Evolutionary conservation across 2,888 invertebrate species (phyloP).

Genomic region (Melieria crassipennis): DNA sequence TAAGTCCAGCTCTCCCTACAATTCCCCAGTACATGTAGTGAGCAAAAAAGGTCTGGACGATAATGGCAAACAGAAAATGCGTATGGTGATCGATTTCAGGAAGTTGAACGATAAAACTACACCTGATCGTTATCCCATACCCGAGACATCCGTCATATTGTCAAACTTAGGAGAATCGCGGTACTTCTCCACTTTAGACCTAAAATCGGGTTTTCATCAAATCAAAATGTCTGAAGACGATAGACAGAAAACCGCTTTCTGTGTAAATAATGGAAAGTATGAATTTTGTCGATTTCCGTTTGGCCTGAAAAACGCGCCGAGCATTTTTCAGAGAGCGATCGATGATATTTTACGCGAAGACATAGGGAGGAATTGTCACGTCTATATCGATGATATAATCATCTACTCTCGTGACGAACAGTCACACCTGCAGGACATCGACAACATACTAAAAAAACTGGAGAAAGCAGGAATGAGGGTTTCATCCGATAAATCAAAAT

Average conservation of each 20-base stretch:
- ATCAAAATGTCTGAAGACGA: constrained; percentile 18
- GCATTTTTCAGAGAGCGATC: constrained; percentile 16
- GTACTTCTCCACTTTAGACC: constrained; percentile 28
- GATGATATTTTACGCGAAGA: constrained; percentile 17
- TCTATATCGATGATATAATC: constrained; percentile 27
- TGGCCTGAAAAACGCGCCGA: constrained; percentile 17
- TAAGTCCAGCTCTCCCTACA: constrained; percentile 36
- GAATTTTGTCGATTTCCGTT: constrained; percentile 19
- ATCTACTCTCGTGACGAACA: constrained; percentile 13
- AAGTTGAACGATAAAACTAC: constrained; percentile 37
- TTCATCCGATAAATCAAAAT: constrained; percentile 9
- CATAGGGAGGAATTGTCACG: constrained; percentile 14
- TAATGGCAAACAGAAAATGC: constrained; percentile 31
- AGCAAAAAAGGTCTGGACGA: constrained; percentile 31
- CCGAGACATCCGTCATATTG: constrained; percentile 32
- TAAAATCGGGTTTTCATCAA: constrained; percentile 34
- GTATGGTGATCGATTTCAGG: constrained; percentile 36
- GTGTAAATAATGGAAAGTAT: constrained; percentile 23
- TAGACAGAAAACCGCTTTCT: constrained; percentile 28
- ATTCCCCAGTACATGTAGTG: constrained; percentile 34
- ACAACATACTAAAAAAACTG: constrained; percentile 2
- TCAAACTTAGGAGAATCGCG: constrained; percentile 30
- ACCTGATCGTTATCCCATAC: constrained; percentile 36
- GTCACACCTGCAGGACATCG: not conserved
- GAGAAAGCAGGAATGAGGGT: constrained; percentile 15